Evolutionary conservation across 2,113 vertebrate species (phyloP).

Genomic region (Amphiprion percula): DNA sequence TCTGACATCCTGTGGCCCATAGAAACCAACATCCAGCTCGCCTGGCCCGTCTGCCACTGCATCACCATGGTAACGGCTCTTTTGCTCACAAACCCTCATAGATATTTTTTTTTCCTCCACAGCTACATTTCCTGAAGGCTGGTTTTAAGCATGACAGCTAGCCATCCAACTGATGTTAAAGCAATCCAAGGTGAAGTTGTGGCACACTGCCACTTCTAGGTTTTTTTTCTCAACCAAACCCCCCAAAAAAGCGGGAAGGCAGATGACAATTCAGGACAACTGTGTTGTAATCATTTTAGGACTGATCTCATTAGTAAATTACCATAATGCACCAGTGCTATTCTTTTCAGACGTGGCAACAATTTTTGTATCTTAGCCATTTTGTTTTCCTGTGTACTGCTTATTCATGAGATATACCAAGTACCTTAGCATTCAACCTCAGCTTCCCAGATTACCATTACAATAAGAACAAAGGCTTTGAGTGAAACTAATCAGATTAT

Average conservation of each 20-base stretch:
- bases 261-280: conserved; percentile 44
- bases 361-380: conserved; percentile 41
- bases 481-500: conserved; percentile 72
- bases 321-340: conserved; percentile 54
- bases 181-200: conserved; percentile 34
- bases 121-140: conserved; percentile 61
- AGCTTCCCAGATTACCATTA: conserved; percentile 66
- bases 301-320: conserved; percentile 71
- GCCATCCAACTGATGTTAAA: conserved; percentile 44
- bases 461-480: conserved; percentile 56
- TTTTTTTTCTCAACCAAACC: background rate
- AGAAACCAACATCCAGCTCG: conserved; percentile 60
- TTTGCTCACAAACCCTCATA: conserved; percentile 47
- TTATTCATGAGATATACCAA: conserved; percentile 71
- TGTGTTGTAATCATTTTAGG: conserved; percentile 57
- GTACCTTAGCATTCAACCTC: conserved; percentile 50
- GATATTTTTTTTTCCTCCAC: conserved; percentile 21
- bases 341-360: conserved; percentile 57
- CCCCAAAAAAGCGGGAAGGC: conserved; percentile 8
- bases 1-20: conserved; percentile 53
- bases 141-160: conserved; percentile 53
- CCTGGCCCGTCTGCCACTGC: conserved; percentile 40
- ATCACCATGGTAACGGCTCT: conserved; percentile 70
- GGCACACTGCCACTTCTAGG: conserved; percentile 22
- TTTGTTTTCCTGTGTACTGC: conserved; percentile 60